Conservation (phyloP, 2,113 vertebrate species). For the Ptyas mucosa region DNA sequence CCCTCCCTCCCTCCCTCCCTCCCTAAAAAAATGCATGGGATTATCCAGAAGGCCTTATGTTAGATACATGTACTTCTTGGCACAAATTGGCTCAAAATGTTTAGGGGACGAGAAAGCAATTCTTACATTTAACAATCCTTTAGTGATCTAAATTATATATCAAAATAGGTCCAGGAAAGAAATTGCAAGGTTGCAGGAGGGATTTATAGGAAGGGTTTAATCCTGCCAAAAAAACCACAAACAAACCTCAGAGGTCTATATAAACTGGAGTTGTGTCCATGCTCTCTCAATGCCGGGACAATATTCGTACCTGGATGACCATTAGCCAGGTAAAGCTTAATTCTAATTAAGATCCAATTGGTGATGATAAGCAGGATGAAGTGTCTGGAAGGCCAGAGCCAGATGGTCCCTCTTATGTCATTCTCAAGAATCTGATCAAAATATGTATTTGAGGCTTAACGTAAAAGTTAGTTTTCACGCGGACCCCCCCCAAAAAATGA, state of each 20-base stretch:
- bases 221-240: not conserved
- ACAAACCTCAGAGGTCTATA: not conserved
- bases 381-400: not conserved
- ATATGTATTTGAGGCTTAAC: not conserved
- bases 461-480: not conserved
- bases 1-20: constrained; percentile 27
- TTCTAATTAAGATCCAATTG: not conserved
- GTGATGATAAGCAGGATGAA: not conserved
- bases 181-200: not conserved
- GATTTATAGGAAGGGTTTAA: not conserved
- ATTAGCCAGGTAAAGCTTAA: not conserved
- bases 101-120: constrained; percentile 50
- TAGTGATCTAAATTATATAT: not conserved
- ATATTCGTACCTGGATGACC: not conserved
- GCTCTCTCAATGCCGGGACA: not conserved
- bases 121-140: not conserved
- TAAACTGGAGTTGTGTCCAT: not conserved
- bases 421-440: not conserved
- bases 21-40: constrained; percentile 43
- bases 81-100: constrained; percentile 43
- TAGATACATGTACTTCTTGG: constrained; percentile 48
- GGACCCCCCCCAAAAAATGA: not conserved
- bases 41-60: constrained; percentile 56
- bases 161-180: not conserved
- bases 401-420: not conserved